Percentiles rank a stretch among this genome's conserved stretches.
These are phyloP conservation scores for Syrista parreyssii DNA, from an alignment of 2,888 invertebrate genomes.

Conservation along the genomic window DNA sequence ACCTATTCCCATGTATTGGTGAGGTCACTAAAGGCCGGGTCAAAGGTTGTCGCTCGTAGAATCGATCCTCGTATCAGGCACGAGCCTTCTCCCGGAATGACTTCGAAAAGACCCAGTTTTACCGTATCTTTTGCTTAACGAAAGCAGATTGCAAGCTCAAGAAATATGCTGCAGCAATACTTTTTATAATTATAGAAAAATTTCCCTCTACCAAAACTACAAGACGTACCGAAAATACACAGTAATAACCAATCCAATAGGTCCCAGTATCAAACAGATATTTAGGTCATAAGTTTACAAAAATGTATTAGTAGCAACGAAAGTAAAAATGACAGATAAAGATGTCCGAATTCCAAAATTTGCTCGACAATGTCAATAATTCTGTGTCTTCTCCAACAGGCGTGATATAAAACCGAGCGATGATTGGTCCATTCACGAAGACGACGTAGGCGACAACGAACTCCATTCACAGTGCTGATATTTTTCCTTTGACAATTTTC, in stretches of 20 bases:
- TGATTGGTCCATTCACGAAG: conserved; percentile 44
- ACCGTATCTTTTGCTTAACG: neutral
- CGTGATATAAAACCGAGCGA: conserved; percentile 14
- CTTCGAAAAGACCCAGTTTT: neutral
- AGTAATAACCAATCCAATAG: neutral
- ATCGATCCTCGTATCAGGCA: neutral
- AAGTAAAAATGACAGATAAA: neutral
- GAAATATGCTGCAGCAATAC: neutral
- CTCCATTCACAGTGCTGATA: conserved; percentile 36
- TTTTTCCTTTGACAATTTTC: neutral
- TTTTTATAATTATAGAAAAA: neutral
- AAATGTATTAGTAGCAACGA: neutral
- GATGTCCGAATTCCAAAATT: neutral
- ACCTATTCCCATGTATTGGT: neutral
- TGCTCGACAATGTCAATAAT: conserved; percentile 35
- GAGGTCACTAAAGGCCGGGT: neutral
- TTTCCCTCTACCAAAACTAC: neutral
- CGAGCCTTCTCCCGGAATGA: neutral
- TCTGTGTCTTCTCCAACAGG: conserved; percentile 18
- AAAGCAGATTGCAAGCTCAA: neutral
- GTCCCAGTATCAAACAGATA: neutral
- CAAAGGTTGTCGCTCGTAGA: neutral
- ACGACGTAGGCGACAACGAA: conserved; percentile 35
- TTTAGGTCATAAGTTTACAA: neutral
- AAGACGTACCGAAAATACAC: neutral